Evolutionary conservation across 2,113 vertebrate genomes (phyloP).

Genomic region (Edolisoma coerulescens): DNA sequence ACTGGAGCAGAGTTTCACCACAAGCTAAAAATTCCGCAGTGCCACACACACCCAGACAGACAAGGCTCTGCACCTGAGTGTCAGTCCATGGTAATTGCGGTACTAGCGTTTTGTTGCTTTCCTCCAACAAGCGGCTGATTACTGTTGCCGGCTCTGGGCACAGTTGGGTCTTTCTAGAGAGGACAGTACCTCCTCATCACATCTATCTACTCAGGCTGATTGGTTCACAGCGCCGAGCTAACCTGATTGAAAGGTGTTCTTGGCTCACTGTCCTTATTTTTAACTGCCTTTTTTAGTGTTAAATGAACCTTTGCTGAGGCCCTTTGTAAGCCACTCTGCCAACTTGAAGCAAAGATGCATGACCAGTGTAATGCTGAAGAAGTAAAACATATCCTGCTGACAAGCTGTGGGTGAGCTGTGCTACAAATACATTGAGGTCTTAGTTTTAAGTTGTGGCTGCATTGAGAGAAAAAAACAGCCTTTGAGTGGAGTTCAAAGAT

Average conservation of each 20-base stretch:
- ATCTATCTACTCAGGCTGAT: neutral
- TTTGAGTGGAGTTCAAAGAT: neutral
- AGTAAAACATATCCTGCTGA: neutral
- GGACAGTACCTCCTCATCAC: neutral
- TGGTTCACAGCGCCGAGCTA: neutral
- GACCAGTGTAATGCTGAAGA: neutral
- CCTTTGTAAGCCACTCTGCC: neutral
- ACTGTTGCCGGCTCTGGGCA: neutral
- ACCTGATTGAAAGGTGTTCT: neutral
- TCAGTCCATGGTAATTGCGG: neutral
- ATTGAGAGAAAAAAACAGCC: accelerated
- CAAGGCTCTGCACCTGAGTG: neutral
- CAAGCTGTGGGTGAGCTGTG: neutral
- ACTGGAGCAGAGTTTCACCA: neutral
- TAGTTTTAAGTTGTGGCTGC: neutral
- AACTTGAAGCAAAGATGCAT: neutral
- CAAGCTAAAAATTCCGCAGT: neutral
- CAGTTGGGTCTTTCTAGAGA: neutral
- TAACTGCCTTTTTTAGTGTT: neutral
- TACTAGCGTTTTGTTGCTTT: neutral
- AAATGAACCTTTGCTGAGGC: neutral
- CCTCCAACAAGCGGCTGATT: neutral
- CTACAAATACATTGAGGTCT: neutral
- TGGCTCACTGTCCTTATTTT: neutral
- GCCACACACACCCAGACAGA: neutral